A percentile compares a stretch with the other conserved stretches of the same genome.
Conservation (phyloP, 2,888 invertebrate genomes). For the Drosophila algonquin region DNA sequence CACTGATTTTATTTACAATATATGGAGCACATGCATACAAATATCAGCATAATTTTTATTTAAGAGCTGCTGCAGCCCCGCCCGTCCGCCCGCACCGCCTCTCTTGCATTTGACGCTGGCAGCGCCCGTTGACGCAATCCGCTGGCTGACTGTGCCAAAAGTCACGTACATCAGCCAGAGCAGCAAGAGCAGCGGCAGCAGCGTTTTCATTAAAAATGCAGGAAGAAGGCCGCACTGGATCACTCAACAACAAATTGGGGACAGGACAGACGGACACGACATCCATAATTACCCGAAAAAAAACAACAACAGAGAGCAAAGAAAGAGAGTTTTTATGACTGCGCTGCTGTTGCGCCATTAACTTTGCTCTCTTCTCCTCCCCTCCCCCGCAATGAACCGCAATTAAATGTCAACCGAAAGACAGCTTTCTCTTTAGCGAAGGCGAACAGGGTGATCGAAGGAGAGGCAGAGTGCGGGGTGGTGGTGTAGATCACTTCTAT, state of each 20-base stretch:
- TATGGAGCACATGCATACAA: constrained; percentile 45
- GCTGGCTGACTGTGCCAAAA: constrained; percentile 57
- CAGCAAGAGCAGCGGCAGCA: background rate
- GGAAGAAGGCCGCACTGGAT: constrained; percentile 38
- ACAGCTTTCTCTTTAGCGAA: constrained; percentile 8
- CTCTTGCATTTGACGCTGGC: constrained; percentile 27
- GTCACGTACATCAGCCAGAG: constrained; percentile 63
- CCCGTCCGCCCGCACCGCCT: background rate
- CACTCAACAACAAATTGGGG: constrained; percentile 60
- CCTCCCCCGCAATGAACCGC: background rate
- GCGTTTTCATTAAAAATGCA: constrained; percentile 41
- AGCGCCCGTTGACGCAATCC: constrained; percentile 38
- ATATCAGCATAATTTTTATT: constrained; percentile 47
- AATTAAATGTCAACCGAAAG: constrained; percentile 17
- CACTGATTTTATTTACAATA: constrained; percentile 38
- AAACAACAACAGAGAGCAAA: constrained; percentile 8
- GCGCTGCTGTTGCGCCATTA: constrained; percentile 21
- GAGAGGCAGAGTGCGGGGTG: background rate
- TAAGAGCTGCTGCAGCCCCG: constrained; percentile 45
- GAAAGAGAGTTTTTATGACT: constrained; percentile 34
- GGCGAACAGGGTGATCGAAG: background rate
- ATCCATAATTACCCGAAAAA: constrained; percentile 65
- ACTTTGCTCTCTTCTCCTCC: constrained; percentile 14
- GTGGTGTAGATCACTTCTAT: background rate
- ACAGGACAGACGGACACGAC: constrained; percentile 50